Base-by-base conservation (phyloP, 2,797 vertebrate genomes). In the Eremophila alpestris region DNA sequence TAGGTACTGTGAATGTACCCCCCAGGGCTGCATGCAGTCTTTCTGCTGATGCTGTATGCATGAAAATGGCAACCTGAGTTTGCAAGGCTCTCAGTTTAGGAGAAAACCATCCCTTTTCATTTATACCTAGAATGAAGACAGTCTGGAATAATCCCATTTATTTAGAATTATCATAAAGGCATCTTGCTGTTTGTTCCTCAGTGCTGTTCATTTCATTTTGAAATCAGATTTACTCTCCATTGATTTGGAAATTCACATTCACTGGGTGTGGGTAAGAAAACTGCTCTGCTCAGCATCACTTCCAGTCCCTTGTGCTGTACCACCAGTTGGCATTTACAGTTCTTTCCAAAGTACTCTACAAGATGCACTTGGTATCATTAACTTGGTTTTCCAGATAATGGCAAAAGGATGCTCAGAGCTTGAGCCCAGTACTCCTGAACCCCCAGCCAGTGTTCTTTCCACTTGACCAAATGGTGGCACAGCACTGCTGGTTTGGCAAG, bases 291-390 rank as follows among this genome's bases (percentile, higher is more conserved):
- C 64, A 83, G 38, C 40, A 34, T 69, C 38, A 21, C 24, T 70
- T 89, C 36, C 34, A 52, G n/a, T 18, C 26, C 43, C 24, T 73
- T 36, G 36, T 52, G 16, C 60, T 36, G 22, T 79, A 51, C 29
- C 16, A 74, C 19, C 49, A 54, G 32, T 2, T 60, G 60, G 43
- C 48, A 46, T 51, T 68, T 36, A 51, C 34, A 67, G 62, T 56
- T 67, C 20, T 26, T 41, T 30, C 40, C 64, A 24, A 74, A 77
- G 20, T 27, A 46, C 40, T 43, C 32, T 54, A n/a, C 17, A 45
- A 55, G 70, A n/a, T 10, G 6, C 0, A 0, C 7, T 79, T 14
- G 1, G 18, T 74, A 26, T 48, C 1, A 0, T 21, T 62, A 68
- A 13, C 16, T 54, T 69, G 46, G 49, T 84, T 92, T 65, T 82